Conservation (phyloP, 2,888 invertebrate genomes). For the Perizoma flavofasciatum region DNA sequence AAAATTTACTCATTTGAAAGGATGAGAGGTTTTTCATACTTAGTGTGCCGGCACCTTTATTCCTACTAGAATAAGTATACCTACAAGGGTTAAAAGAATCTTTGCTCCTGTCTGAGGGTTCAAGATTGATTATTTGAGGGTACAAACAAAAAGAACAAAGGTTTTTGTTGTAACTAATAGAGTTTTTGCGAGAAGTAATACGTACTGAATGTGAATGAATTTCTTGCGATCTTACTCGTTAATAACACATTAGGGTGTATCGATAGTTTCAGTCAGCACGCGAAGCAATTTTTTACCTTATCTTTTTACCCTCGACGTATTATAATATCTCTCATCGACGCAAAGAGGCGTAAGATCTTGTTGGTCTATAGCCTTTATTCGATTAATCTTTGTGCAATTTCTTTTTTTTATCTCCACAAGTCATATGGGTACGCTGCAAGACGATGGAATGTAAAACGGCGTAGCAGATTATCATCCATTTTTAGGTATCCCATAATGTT, state of each 20-base stretch:
- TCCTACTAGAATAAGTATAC: constrained; percentile 7
- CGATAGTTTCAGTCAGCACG: constrained; percentile 7
- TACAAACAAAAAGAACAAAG: constrained; percentile 29
- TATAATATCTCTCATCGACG: too few relatives aligned
- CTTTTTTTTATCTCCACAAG: too few relatives aligned
- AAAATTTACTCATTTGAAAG: too few relatives aligned
- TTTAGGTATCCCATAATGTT: too few relatives aligned
- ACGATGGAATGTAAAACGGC: too few relatives aligned
- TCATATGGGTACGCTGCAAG: too few relatives aligned
- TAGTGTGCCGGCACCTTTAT: not conserved
- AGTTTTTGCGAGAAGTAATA: constrained; percentile 34
- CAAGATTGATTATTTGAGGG: constrained; percentile 32
- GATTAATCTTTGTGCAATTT: too few relatives aligned
- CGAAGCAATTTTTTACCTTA: not conserved
- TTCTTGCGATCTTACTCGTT: constrained; percentile 21
- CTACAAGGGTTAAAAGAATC: constrained; percentile 22
- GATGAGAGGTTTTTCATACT: too few relatives aligned
- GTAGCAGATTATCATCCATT: too few relatives aligned
- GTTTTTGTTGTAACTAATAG: constrained; percentile 37
- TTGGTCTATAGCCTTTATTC: too few relatives aligned
- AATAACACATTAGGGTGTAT: constrained; percentile 16
- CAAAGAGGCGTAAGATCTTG: too few relatives aligned
- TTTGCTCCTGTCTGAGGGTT: constrained; percentile 4
- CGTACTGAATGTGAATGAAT: constrained; percentile 8
- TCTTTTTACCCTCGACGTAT: too few relatives aligned